Conservation (phyloP, 2,113 vertebrate genomes). For the Zosterops lateralis region DNA sequence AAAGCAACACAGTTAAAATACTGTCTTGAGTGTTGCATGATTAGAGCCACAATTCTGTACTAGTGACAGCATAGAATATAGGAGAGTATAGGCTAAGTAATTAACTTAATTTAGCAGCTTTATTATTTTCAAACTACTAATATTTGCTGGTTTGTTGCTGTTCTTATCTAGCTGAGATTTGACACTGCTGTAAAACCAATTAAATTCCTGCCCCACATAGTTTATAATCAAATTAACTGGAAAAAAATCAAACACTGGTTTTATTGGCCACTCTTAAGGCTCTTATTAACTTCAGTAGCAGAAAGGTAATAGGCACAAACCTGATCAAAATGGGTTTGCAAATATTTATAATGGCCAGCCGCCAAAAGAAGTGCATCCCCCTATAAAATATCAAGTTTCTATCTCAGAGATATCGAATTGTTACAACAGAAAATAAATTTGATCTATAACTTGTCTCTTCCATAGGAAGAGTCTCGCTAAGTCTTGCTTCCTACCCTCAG, state of each 20-base stretch:
- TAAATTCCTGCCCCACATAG: neutral
- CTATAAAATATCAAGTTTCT: neutral
- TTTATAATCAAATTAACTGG: neutral
- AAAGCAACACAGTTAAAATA: slow-evolving; percentile 4
- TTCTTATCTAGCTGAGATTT: neutral
- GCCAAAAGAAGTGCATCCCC: neutral
- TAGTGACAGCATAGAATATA: neutral
- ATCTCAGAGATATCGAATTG: neutral
- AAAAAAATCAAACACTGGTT: neutral
- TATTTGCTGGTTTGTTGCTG: neutral
- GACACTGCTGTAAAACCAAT: neutral
- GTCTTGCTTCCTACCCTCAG: neutral
- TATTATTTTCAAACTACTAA: neutral
- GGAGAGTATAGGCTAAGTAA: neutral
- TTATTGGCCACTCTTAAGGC: neutral
- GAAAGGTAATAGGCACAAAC: neutral
- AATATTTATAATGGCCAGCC: neutral
- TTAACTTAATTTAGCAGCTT: neutral
- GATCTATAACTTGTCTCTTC: neutral
- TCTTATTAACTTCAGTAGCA: neutral
- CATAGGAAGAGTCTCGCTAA: neutral
- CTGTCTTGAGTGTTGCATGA: neutral
- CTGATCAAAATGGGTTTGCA: neutral
- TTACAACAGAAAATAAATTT: neutral
- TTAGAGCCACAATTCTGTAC: neutral